Evolutionary conservation across 2,797 vertebrate genomes (phyloP), one percentile per base, ranked within the genome.

Genomic region (Thripadectes ignobilis): DNA sequence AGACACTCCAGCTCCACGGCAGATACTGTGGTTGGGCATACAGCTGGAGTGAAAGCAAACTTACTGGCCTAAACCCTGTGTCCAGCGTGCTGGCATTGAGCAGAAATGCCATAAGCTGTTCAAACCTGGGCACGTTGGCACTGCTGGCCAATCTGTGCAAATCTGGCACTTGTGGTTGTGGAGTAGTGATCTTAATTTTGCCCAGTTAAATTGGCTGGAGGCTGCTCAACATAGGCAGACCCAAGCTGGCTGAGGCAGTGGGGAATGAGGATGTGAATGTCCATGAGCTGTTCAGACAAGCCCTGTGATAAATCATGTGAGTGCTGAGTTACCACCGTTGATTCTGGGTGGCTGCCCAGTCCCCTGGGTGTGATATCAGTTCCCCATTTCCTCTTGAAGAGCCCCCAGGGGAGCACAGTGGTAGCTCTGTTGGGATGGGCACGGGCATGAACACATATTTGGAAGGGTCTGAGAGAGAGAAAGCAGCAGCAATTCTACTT

Each of bases 121-220:
- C 0, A 0, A 15, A 23, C 45, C 52, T 46, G 55, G 18, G 29
- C 1, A 1, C 0, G 0, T 19, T n/a, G 78, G 43, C 4, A 3
- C 32, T 0, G 0, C 24, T 24, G 45, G 26, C 17, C 41, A 14
- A 1, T 14, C 90, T 77, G 30, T 77, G 46, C 23, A 15, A 32
- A 9, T 65, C 5, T 57, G 69, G 29, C 27, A 13, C 34, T 38
- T 57, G 54, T 38, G 38, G 45, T 12, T 41, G 45, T 39, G 54
- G 41, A 84, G 49, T 34, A 49, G 49, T 10, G 13, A 12, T 46
- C 24, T 59, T 39, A 45, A 54, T 68, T 80, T 74, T 76, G 54
- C 43, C 38, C 49, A 49, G 46, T 20, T 55, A 27, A 45, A 39
- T 3, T 39, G 52, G 4, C 38, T 55, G 66, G 59, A 80, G 48